Conservation (phyloP, 2,113 vertebrate species). For the Apodemus sylvaticus region DNA sequence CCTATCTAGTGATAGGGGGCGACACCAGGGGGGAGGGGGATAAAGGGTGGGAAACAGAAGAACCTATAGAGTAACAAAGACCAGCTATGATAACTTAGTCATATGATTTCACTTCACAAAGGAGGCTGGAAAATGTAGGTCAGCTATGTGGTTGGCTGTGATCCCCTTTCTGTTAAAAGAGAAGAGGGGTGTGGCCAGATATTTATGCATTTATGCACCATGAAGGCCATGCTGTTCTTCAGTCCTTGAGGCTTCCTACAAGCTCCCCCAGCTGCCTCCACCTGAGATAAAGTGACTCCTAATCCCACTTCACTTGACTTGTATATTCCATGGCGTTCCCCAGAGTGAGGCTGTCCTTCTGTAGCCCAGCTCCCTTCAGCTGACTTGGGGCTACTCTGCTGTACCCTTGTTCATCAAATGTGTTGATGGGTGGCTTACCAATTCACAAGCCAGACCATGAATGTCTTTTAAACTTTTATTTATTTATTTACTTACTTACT, state of each 20-base stretch:
- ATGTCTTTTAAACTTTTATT: not conserved
- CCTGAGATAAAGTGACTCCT: not conserved
- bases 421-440: not conserved
- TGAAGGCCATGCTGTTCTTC: not conserved
- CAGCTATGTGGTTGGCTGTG: not conserved
- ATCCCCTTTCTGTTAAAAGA: not conserved
- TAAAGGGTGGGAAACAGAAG: no score
- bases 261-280: not conserved
- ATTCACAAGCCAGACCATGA: not conserved
- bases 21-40: no score
- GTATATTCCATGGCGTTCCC: not conserved
- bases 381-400: not conserved
- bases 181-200: not conserved
- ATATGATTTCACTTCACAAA: not conserved
- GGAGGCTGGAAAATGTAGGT: not conserved
- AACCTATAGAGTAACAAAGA: no score
- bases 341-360: not conserved
- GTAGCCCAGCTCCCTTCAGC: not conserved
- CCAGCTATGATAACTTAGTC: not conserved
- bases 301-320: not conserved
- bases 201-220: not conserved
- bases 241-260: not conserved
- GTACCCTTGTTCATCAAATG: not conserved
- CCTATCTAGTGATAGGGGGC: no score
- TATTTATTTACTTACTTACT: no score